Percentiles rank a stretch among this genome's conserved stretches.
Evolutionary conservation across 2,888 invertebrate species (phyloP).

Genomic region (Blastobasis lacticolella): DNA sequence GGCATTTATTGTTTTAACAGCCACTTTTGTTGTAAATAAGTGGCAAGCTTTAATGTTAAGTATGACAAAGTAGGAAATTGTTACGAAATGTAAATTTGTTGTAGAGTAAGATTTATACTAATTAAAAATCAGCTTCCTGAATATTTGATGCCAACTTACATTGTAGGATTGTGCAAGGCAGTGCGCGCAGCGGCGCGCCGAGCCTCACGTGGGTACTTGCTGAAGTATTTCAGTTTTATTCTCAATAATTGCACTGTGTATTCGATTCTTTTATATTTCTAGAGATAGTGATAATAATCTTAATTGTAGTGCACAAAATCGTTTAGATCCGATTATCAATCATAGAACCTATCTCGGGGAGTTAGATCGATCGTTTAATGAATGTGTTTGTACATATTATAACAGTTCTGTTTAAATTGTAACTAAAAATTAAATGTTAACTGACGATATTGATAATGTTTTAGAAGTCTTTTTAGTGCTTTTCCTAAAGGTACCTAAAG

Average conservation of each 20-base stretch:
- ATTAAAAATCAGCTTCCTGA: constrained; percentile 46
- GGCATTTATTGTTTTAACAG: constrained; percentile 43
- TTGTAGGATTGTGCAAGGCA: constrained; percentile 1
- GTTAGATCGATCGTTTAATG: not conserved
- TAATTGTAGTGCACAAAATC: constrained; percentile 62
- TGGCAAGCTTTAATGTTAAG: constrained; percentile 65
- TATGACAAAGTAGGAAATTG: constrained; percentile 58
- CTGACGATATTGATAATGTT: constrained; percentile 55
- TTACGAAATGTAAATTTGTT: constrained; percentile 63
- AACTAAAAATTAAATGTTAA: constrained; percentile 47
- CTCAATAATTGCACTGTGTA: constrained; percentile 32
- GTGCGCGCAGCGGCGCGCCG: too few relatives aligned
- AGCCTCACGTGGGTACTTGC: not conserved
- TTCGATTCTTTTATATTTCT: constrained; percentile 45
- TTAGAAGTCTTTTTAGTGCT: constrained; percentile 63
- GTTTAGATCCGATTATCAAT: not conserved
- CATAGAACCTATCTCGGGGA: too few relatives aligned
- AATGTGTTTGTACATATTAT: constrained; percentile 32
- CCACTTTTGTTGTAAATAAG: constrained; percentile 32
- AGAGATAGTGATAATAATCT: constrained; percentile 36
- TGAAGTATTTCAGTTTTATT: constrained; percentile 4
- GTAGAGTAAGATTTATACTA: constrained; percentile 39
- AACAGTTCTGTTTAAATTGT: constrained; percentile 45
- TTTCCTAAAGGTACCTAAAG: constrained; percentile 61
- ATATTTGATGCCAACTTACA: constrained; percentile 36